A percentile compares a stretch with the other conserved stretches of the same genome.
These are phyloP conservation scores for Xestia sexstrigata DNA, from an alignment of 2,888 invertebrate species.

Conservation along the genomic window DNA sequence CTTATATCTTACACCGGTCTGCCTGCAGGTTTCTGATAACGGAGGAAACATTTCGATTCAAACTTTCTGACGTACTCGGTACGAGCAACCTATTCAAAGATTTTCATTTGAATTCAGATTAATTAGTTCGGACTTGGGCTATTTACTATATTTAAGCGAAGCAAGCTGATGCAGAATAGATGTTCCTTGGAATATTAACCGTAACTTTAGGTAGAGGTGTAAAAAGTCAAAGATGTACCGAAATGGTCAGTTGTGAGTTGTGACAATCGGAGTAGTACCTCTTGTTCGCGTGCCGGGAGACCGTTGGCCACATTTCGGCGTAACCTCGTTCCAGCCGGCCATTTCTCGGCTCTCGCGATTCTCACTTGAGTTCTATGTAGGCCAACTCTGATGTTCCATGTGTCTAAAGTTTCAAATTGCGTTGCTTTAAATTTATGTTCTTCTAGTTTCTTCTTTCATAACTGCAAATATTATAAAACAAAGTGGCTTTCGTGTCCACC, in stretches of 20 bases:
- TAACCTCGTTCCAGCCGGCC: constrained; percentile 14
- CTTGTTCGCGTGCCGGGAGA: neutral
- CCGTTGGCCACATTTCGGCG: constrained; percentile 2
- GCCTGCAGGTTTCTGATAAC: neutral
- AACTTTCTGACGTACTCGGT: neutral
- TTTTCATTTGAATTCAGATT: neutral
- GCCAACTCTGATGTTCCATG: neutral
- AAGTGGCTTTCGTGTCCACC: neutral
- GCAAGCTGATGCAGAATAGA: neutral
- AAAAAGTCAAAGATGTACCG: neutral
- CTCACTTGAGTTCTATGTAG: neutral
- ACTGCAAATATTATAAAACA: neutral
- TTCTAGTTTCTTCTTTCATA: neutral
- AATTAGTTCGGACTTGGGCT: neutral
- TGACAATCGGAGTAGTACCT: constrained; percentile 5
- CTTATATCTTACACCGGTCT: neutral
- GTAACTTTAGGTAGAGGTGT: neutral
- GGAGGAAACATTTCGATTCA: neutral
- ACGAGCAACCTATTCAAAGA: neutral
- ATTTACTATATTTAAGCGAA: neutral
- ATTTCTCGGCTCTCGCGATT: constrained; percentile 5
- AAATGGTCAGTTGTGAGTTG: neutral
- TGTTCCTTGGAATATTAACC: neutral
- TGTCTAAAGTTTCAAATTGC: neutral
- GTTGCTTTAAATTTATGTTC: neutral